Conservation (phyloP, 2,888 invertebrate genomes). For the Eupithecia tripunctaria region DNA sequence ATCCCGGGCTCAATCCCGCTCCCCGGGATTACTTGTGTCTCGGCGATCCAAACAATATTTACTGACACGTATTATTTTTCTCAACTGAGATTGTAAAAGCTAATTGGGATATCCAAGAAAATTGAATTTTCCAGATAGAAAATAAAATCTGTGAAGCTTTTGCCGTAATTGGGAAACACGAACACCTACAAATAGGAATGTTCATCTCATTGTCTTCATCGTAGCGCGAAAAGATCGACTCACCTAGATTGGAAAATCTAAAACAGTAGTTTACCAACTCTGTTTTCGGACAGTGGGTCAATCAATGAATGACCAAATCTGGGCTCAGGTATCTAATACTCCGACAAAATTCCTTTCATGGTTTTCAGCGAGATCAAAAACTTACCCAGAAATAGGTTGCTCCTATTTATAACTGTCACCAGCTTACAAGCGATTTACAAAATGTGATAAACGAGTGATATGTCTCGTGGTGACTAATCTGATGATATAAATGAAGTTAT, state of each 20-base stretch:
- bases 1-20: constrained; percentile 60
- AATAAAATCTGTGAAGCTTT: constrained; percentile 16
- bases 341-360: constrained; percentile 1
- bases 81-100: constrained; percentile 29
- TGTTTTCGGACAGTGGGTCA: constrained; percentile 9
- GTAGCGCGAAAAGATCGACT: constrained; percentile 5
- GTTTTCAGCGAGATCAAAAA: constrained; percentile 8
- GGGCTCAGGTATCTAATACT: not conserved
- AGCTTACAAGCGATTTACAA: constrained; percentile 62
- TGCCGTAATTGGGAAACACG: constrained; percentile 13
- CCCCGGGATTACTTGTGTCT: constrained; percentile 65
- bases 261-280: not conserved
- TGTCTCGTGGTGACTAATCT: constrained; percentile 54
- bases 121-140: constrained; percentile 23
- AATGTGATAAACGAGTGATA: constrained; percentile 61
- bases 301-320: constrained; percentile 12
- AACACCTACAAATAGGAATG: constrained; percentile 11
- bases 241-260: constrained; percentile 6
- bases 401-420: constrained; percentile 58
- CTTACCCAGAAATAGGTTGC: constrained; percentile 10
- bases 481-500: constrained; percentile 56
- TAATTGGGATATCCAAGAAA: constrained; percentile 27
- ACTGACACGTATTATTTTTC: constrained; percentile 41
- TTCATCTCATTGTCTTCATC: constrained; percentile 3
- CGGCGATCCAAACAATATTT: constrained; percentile 56